Base-by-base conservation (phyloP, 2,888 invertebrate genomes). In the Callyntrura guangdongensis region DNA sequence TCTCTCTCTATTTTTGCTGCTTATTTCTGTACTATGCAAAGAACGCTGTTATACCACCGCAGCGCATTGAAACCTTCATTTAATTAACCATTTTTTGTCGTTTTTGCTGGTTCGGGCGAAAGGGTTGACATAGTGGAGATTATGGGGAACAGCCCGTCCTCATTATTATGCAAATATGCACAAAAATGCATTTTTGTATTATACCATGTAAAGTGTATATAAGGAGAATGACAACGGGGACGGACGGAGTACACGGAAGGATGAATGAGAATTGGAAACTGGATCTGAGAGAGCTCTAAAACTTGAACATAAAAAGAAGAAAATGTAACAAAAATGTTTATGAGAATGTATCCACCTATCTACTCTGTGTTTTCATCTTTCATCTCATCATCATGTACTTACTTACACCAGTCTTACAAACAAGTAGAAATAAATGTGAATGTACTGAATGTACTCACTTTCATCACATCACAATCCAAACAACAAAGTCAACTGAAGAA, bases 151-250 rank as follows among this genome's bases (percentile, higher is more conserved):
- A 36, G 36, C 22, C 61, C 20, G 9, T 22, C 9, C 61, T 61
- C n/a, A 53, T 53, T 53, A 36, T 69, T 69, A 69, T 69, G 67
- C 67, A 69, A 69, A 69, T 27, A 69, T 69, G 67, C 67, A 69
- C 67, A 27, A 27, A 27, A 69, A 69, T 69, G 67, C 67, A 69
- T 69, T 69, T 36, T 4, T 36, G 25, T 36, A 25, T 9, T 12
- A 1, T 64, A 64, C 25, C 22, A 12, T 59, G 36, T 36, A 36
- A 36, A 36, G 6, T 59, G 59, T n/a, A 59, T 59, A 53, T 47
- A 53, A 53, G 14, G 59, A 59, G 36, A 4, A 36, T 36, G 36
- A 36, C 36, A 6, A 36, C 36, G 3, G 36, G 36, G 36, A 36
- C n/a, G 36, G 36, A 36, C 36, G 36, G 36, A 36, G 36, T 36